Evolutionary conservation across 2,113 vertebrate species (phyloP), one percentile per base, ranked within the genome.

Genomic region (Pseudorhombus dupliciocellatus): DNA sequence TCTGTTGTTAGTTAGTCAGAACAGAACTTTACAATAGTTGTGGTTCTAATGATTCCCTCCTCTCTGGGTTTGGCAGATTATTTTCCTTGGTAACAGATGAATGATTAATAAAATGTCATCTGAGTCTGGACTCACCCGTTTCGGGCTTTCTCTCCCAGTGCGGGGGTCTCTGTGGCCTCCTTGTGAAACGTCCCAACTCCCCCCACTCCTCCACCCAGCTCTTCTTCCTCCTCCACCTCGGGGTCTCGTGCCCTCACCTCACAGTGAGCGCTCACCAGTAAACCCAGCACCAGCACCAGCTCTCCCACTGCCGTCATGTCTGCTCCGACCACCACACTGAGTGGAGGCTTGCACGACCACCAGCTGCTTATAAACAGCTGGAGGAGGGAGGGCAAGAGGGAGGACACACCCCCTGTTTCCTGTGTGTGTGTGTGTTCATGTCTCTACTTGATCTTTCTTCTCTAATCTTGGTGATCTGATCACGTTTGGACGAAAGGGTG

Each of bases 211-310:
- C 60, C 57, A 21, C 52, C 21, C 15, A 15, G 48, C 30, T 62
- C 71, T 2, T 16, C 83, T 22, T 89, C 89, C 59, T 83, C 84
- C 74, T 88, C 85, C 80, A 88, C 72, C 70, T 81, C 88, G 0
- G 90, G 92, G 77, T 91, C 90, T 34, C 92, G 79, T 2, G 89
- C 87, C 40, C 90, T 87, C 31, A 93, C 79, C 46, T 90, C 90
- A 54, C 84, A 92, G 54, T 28, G 85, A n/a, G 83, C 91, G 16
- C 83, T 87, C 24, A 88, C 85, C 74, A 93, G 77, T 66, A 93
- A 80, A 21, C 83, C 89, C 81, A 92, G 83, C 4, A 92, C 52
- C 54, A 92, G 75, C 71, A 90, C 46, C 75, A 90, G 70, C 28
- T 73, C 67, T 69, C 77, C 86, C 57, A 85, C 80, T 0, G 66